Conservation (phyloP, 2,888 invertebrate genomes). For the Acanthopleura granulata region DNA sequence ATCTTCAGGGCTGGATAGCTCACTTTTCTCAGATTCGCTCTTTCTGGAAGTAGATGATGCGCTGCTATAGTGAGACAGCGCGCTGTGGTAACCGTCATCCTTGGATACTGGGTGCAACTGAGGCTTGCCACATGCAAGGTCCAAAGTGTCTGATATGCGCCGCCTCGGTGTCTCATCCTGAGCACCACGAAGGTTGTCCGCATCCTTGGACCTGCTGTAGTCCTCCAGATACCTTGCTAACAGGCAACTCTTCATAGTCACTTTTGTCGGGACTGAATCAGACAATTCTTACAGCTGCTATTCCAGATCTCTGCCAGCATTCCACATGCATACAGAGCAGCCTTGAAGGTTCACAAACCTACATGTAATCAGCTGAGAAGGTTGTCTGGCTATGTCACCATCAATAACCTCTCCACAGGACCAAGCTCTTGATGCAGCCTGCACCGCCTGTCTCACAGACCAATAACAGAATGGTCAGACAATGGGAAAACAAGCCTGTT, state of each 20-base stretch:
- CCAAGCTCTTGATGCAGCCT: too few species aligned
- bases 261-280: neutral
- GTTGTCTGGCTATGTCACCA: too few species aligned
- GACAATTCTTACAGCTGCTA: too few species aligned
- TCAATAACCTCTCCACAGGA: too few species aligned
- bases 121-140: neutral
- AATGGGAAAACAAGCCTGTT: conserved; percentile 2
- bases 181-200: neutral
- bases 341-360: too few species aligned
- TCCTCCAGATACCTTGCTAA: conserved; percentile 11
- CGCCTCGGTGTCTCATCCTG: neutral
- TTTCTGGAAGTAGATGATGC: neutral
- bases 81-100: neutral
- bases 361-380: too few species aligned
- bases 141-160: neutral
- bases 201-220: neutral
- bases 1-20: neutral
- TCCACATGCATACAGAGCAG: too few species aligned
- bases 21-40: neutral
- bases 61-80: neutral
- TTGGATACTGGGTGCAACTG: neutral
- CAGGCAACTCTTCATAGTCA: conserved; percentile 5
- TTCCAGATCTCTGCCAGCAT: too few species aligned
- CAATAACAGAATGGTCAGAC: too few species aligned
- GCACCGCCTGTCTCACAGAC: too few species aligned